A percentile compares a stretch with the other conserved stretches of the same genome.
Evolutionary conservation across 2,797 vertebrate genomes (phyloP).

Genomic region (Sebastolobus alascanus): DNA sequence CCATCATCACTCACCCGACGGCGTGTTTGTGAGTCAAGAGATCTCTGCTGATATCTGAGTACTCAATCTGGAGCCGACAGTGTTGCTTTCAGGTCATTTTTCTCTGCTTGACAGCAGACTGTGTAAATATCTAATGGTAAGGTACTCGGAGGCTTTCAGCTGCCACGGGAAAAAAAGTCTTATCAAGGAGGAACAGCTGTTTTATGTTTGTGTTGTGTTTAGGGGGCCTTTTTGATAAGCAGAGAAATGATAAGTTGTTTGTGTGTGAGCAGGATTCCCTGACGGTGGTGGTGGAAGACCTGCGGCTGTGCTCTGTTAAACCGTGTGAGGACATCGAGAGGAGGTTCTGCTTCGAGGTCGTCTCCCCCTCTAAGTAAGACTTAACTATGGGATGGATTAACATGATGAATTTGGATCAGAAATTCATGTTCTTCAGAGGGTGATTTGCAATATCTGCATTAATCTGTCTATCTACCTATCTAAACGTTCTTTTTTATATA

Average conservation of each 20-base stretch:
- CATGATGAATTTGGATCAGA: background rate
- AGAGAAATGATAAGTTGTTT: constrained; percentile 12
- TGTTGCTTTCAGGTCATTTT: constrained; percentile 24
- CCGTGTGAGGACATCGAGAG: constrained; percentile 97
- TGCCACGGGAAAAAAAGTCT: background rate
- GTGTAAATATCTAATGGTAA: constrained; percentile 24
- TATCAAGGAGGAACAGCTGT: constrained; percentile 17
- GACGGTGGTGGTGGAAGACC: constrained; percentile 97
- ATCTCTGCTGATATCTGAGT: constrained; percentile 14
- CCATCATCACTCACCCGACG: constrained; percentile 11
- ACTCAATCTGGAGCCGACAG: background rate
- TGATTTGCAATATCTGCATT: background rate
- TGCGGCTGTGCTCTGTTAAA: constrained; percentile 95
- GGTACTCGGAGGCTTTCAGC: background rate
- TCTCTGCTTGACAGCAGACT: constrained; percentile 21
- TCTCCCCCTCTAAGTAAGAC: constrained; percentile 96
- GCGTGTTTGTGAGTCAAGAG: constrained; percentile 2
- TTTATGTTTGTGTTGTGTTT: background rate
- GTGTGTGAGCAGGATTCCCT: constrained; percentile 88
- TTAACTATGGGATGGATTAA: background rate
- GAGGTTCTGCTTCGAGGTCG: constrained; percentile 98
- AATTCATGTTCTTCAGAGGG: background rate
- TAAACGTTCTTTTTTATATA: too few species aligned
- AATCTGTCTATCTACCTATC: too few species aligned
- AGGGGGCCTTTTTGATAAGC: background rate